Evolutionary conservation across 2,888 invertebrate genomes (phyloP).

Genomic region (Drosophila anomalipes): DNA sequence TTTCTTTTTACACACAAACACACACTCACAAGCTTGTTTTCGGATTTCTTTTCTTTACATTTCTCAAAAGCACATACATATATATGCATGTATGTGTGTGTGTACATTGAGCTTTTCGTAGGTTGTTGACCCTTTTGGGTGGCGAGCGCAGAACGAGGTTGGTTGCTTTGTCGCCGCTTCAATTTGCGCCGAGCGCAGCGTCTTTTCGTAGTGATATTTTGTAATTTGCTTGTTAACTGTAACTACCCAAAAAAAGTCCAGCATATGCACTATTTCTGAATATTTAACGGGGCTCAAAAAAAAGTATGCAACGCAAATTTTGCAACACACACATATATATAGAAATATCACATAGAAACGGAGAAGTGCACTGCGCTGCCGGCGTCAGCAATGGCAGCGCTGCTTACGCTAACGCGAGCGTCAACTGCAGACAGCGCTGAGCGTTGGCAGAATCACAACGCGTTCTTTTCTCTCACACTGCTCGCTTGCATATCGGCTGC

Average conservation of each 20-base stretch:
- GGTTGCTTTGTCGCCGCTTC: constrained; percentile 45
- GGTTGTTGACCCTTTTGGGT: constrained; percentile 74
- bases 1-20: constrained; percentile 43
- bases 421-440: constrained; percentile 38
- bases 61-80: constrained; percentile 54
- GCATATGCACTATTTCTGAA: constrained; percentile 14
- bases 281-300: constrained; percentile 37
- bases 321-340: constrained; percentile 17
- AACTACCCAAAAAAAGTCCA: constrained; percentile 11
- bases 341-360: constrained; percentile 10
- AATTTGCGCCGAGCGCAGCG: constrained; percentile 57
- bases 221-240: constrained; percentile 37
- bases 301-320: constrained; percentile 71
- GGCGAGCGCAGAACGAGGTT: constrained; percentile 70
- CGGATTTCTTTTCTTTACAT: constrained; percentile 73
- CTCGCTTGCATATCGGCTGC: constrained; percentile 37
- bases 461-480: constrained; percentile 40
- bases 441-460: constrained; percentile 25
- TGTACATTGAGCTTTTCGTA: constrained; percentile 65
- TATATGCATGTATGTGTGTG: constrained; percentile 14
- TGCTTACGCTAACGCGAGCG: constrained; percentile 35
- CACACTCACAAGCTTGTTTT: constrained; percentile 54
- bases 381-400: constrained; percentile 33
- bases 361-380: constrained; percentile 60
- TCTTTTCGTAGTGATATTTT: constrained; percentile 33